A percentile compares a stretch with the other conserved stretches of the same genome.
phyloP scores from a whole-genome alignment of 2,113 vertebrate species.

The Dicrurus megarhynchus region DNA sequence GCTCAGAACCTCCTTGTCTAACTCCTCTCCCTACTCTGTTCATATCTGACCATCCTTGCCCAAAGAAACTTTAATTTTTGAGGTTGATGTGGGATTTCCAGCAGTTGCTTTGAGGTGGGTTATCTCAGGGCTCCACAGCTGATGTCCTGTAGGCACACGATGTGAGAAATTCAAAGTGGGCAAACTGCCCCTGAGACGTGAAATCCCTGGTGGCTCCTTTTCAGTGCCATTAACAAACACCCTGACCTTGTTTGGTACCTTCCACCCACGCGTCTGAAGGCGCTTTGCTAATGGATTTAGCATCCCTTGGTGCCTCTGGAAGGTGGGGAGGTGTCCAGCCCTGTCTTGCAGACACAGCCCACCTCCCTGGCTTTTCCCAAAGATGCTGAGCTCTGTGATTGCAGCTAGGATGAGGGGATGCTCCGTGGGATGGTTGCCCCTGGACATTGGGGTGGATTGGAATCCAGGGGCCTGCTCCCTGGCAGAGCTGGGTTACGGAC shows the following conservation, averaged over 20 bases:
- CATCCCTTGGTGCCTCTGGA: neutral
- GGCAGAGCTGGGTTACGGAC: neutral
- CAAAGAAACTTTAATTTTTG: neutral
- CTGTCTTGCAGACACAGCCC: neutral
- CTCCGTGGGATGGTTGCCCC: neutral
- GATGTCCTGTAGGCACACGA: neutral
- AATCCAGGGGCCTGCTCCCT: neutral
- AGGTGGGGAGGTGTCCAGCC: neutral
- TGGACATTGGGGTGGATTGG: slow-evolving; percentile 1
- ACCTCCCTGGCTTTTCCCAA: neutral
- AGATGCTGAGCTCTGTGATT: slow-evolving; percentile 12
- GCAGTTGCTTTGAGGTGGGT: neutral
- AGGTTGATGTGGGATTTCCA: neutral
- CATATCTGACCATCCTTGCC: neutral
- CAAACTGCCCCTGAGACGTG: neutral
- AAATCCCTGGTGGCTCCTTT: neutral
- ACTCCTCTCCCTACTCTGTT: neutral
- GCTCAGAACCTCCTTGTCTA: neutral
- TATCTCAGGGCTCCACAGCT: neutral
- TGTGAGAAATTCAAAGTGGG: neutral
- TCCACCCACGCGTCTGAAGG: slow-evolving; percentile 28
- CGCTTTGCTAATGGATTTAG: neutral
- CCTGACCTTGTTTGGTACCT: slow-evolving; percentile 27
- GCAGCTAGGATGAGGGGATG: neutral
- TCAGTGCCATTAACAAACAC: neutral